A percentile compares a stretch with the other conserved stretches of the same genome.
phyloP scores from a whole-genome alignment of 2,797 vertebrate genomes.

The Acanthurus leucopareius region DNA sequence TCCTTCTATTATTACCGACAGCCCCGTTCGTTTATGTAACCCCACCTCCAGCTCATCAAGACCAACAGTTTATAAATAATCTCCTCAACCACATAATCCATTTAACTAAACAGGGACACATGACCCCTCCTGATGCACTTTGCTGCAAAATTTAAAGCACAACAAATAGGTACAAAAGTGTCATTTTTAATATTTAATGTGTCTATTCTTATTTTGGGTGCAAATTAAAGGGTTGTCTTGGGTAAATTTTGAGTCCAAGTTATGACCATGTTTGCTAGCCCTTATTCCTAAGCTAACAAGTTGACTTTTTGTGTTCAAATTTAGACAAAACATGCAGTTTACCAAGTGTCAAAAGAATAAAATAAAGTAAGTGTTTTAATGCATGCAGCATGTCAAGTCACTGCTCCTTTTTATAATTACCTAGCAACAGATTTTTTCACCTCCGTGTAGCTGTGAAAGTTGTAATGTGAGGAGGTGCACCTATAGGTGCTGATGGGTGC shows the following conservation, averaged over 20 bases:
- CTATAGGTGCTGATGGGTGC: conserved; percentile 6
- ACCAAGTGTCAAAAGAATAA: neutral
- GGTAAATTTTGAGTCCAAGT: neutral
- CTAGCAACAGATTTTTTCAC: too few species aligned
- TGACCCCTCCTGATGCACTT: neutral
- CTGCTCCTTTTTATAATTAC: too few species aligned
- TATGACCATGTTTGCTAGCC: neutral
- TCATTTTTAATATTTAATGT: neutral
- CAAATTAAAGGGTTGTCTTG: neutral
- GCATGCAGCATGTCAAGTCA: too few species aligned
- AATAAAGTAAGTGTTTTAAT: neutral
- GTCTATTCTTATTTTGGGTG: too few species aligned
- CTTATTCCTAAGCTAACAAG: neutral
- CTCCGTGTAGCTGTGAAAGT: neutral
- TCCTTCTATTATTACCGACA: conserved; percentile 64
- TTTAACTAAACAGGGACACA: conserved; percentile 44
- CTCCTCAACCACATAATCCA: conserved; percentile 47
- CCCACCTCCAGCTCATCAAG: conserved; percentile 53
- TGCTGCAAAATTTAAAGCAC: neutral
- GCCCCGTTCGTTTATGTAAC: conserved; percentile 65
- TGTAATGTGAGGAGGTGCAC: conserved; percentile 10
- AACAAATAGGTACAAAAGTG: too few species aligned
- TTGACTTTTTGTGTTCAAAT: neutral
- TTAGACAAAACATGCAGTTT: neutral
- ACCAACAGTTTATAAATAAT: conserved; percentile 69